Evolutionary conservation across 2,113 vertebrate genomes (phyloP), one percentile per base, ranked within the genome.

Genomic region (Dromas ardeola): DNA sequence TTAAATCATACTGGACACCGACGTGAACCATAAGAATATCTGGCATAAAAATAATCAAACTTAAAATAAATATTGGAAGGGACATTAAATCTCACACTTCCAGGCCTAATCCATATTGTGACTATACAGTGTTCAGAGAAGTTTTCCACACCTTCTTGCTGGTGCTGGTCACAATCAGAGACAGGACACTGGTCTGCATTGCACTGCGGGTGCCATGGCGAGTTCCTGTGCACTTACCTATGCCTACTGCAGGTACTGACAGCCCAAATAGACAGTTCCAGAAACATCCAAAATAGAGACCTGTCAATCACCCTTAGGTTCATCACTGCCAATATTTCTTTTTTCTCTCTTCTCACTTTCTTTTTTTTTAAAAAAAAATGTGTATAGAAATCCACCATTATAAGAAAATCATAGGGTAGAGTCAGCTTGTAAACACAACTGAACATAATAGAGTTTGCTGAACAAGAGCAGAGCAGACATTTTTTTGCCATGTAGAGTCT

Each of bases 191-290:
- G 22, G 23, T 5, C 29, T 55, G 11, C 29, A 42, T 36, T 10
- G 1, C 5, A 36, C 29, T 58, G 27, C 0, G 0, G 9, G 9
- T 80, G 34, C 5, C 9, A 29, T 53, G 32, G 26, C 0, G 13
- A 2, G 3, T 43, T 81, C 21, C 49, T 67, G 10, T 43, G 17
- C 15, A 59, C 20, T 62, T 67, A 42, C 5, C 12, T 74, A 22
- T 30, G 34, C 12, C 42, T 36, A 17, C 6, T 79, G 13, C 32
- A 69, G n/a, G 13, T 55, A 45, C 10, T 1, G 2, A 49, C 7
- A 47, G 26, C 18, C 7, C 1, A 73, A 59, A 61, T 1, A 72
- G 7, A 36, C 14, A 43, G 9, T 32, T 82, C 42, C 22, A 73
- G 58, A 84, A 4, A 62, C 0, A 0, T 36, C 15, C 23, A 29